phyloP scores from a whole-genome alignment of 2,113 vertebrate genomes.

The Anarhynchus alexandrinus region DNA sequence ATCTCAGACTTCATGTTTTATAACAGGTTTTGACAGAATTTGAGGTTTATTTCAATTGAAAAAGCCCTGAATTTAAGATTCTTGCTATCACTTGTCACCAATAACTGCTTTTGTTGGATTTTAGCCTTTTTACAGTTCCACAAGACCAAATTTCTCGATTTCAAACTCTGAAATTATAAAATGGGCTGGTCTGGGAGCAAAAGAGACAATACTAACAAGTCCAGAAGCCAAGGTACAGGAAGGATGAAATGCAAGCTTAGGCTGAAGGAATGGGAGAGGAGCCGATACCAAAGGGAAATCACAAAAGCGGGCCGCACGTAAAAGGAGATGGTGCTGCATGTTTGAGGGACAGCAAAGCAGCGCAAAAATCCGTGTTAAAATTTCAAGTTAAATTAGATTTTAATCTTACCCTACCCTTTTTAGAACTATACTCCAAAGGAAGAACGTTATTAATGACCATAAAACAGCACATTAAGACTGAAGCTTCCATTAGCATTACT shows the following conservation, averaged over 20 bases:
- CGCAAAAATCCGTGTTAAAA: neutral
- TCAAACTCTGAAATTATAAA: slow-evolving; percentile 40
- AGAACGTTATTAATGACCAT: neutral
- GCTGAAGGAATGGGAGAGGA: neutral
- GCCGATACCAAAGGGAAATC: neutral
- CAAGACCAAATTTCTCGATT: neutral
- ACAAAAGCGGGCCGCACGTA: neutral
- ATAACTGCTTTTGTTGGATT: neutral
- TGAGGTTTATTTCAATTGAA: neutral
- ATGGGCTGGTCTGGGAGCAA: neutral
- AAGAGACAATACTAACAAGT: neutral
- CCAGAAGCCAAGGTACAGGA: neutral
- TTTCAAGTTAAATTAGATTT: neutral
- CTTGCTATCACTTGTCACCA: neutral
- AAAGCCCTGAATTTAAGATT: neutral
- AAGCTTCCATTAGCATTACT: neutral
- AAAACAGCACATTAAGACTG: neutral
- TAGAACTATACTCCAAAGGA: neutral
- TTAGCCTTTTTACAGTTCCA: neutral
- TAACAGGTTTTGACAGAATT: neutral
- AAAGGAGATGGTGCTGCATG: neutral
- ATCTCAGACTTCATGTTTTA: neutral
- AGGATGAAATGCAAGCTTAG: neutral
- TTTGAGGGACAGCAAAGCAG: neutral
- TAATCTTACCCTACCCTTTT: neutral